These are phyloP conservation scores for Acanthurus lineatus DNA, from an alignment of 2,797 vertebrate species.

Conservation along the genomic window DNA sequence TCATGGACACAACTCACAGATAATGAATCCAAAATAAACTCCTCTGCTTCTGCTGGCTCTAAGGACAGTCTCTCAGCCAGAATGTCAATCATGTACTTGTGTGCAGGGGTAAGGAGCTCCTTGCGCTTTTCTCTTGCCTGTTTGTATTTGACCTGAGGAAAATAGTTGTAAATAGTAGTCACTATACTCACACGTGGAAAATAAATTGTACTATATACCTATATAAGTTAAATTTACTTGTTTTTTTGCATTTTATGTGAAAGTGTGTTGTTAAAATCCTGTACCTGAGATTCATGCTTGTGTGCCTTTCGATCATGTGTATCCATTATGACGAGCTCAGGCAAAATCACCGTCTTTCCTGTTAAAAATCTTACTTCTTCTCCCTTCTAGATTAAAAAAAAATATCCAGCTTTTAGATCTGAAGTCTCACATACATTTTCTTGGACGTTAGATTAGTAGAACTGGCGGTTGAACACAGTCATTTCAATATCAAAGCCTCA, in stretches of 20 bases:
- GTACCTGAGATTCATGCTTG: constrained; percentile 42
- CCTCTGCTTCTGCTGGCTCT: constrained; percentile 79
- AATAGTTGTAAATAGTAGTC: constrained; percentile 17
- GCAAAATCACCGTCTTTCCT: neutral
- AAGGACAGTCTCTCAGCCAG: constrained; percentile 79
- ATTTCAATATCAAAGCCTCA: too few species aligned
- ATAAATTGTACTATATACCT: neutral
- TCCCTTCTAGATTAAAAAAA: neutral
- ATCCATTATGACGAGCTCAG: constrained; percentile 42
- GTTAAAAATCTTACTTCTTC: constrained; percentile 8
- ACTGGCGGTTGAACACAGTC: too few species aligned
- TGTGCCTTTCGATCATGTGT: constrained; percentile 2
- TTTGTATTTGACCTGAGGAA: constrained; percentile 81
- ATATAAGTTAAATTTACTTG: neutral
- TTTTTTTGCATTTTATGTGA: neutral
- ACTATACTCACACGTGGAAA: neutral
- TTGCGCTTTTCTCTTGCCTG: constrained; percentile 83
- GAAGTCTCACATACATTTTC: neutral
- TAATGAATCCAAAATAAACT: constrained; percentile 86
- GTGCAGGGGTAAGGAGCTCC: constrained; percentile 78
- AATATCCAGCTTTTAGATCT: neutral
- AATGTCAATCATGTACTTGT: constrained; percentile 88
- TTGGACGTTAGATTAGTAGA: too few species aligned
- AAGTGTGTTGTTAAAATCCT: neutral
- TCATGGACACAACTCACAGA: constrained; percentile 81